Percentiles rank a stretch among this genome's conserved stretches.
phyloP scores from a whole-genome alignment of 2,888 invertebrate species.

The Schrankia costaestrigalis region DNA sequence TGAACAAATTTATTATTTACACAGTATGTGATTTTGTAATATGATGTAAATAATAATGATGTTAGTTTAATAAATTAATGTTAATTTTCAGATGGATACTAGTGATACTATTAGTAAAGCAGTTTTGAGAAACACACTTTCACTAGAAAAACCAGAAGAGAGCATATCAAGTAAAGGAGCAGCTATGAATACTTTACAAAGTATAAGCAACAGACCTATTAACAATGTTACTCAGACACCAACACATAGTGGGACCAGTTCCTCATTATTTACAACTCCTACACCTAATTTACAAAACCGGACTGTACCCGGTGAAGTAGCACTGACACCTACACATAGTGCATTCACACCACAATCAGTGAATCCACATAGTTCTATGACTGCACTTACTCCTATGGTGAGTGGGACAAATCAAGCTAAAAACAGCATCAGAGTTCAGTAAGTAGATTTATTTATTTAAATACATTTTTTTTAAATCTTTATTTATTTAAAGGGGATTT shows the following conservation, averaged over 20 bases:
- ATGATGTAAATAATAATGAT: too few species aligned
- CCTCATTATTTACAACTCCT: constrained; percentile 21
- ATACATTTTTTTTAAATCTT: not conserved
- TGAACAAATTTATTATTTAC: too few species aligned
- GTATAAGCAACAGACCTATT: not conserved
- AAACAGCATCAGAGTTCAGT: constrained; percentile 83
- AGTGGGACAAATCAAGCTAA: constrained; percentile 80
- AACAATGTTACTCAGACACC: constrained; percentile 12
- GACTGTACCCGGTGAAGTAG: constrained; percentile 59
- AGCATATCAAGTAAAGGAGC: constrained; percentile 9
- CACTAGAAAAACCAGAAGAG: too few species aligned
- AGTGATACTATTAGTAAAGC: too few species aligned
- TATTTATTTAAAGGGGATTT: too few species aligned
- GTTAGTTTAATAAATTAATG: too few species aligned
- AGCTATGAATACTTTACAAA: constrained; percentile 8
- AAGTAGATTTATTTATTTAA: constrained; percentile 35
- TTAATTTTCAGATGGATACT: too few species aligned
- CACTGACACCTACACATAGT: constrained; percentile 65
- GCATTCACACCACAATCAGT: constrained; percentile 58
- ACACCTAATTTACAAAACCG: constrained; percentile 30
- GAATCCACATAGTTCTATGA: constrained; percentile 80
- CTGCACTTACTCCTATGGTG: constrained; percentile 72
- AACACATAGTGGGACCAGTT: constrained; percentile 4
- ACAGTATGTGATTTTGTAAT: too few species aligned
- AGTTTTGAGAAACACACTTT: too few species aligned